Conservation (phyloP, 2,113 vertebrate species). For the Callocephalon fimbriatum region DNA sequence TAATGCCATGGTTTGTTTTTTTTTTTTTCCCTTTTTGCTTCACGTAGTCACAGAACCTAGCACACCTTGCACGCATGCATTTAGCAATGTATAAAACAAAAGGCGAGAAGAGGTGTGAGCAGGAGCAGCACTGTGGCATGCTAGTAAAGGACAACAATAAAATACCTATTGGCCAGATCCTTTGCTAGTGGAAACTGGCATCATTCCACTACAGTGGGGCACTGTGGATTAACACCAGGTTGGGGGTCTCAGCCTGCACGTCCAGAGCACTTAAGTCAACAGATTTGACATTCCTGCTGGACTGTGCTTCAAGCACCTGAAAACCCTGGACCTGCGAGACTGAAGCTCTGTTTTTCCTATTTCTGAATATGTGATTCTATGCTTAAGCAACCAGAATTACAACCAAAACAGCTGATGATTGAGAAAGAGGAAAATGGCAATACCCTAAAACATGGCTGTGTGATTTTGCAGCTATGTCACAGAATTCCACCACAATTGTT, state of each 20-base stretch:
- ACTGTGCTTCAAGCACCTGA: not conserved
- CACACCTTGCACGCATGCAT: not conserved
- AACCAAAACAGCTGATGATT: constrained; percentile 53
- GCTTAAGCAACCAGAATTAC: constrained; percentile 58
- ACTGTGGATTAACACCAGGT: not conserved
- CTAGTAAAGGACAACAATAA: constrained; percentile 68
- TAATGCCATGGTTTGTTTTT: not conserved
- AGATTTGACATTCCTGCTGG: constrained; percentile 1
- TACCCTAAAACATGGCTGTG: constrained; percentile 71
- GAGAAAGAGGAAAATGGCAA: constrained; percentile 71
- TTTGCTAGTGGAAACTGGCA: not conserved
- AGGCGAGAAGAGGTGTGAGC: not conserved
- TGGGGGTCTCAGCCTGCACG: not conserved
- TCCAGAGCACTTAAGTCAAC: not conserved
- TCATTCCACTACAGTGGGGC: not conserved
- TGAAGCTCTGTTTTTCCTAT: constrained; percentile 53
- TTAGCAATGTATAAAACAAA: not conserved
- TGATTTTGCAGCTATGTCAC: constrained; percentile 71
- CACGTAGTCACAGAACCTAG: not conserved
- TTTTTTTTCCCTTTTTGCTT: not conserved
- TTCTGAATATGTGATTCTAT: constrained; percentile 50
- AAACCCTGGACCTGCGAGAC: constrained; percentile 54
- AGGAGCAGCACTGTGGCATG: constrained; percentile 82
- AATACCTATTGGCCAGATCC: not conserved
- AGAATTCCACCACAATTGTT: constrained; percentile 74